A percentile compares a stretch with the other conserved stretches of the same genome.
Conservation (phyloP, 2,113 vertebrate genomes). For the Mesoclemmys tuberculata region DNA sequence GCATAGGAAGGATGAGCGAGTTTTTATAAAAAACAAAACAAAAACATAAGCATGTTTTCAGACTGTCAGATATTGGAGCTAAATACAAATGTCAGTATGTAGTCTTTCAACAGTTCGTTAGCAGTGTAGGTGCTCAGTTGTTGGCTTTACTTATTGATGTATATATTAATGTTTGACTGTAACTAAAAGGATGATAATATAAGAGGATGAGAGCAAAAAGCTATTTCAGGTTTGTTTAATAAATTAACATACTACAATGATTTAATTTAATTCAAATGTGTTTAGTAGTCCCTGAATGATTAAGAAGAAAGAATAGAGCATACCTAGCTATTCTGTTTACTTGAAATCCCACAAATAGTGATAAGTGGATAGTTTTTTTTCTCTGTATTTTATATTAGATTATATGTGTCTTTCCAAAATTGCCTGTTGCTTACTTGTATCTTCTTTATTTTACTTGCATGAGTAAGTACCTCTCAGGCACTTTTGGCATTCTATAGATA, state of each 20-base stretch:
- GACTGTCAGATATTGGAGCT: background rate
- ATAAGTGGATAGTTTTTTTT: background rate
- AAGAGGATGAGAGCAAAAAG: background rate
- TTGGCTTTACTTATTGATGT: background rate
- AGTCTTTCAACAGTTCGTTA: background rate
- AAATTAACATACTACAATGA: background rate
- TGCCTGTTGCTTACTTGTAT: background rate
- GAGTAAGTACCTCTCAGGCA: background rate
- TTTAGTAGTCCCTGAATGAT: background rate
- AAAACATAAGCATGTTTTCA: background rate
- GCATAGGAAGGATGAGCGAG: background rate
- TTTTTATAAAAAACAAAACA: background rate
- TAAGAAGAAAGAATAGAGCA: background rate
- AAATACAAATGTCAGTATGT: background rate
- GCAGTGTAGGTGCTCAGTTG: background rate
- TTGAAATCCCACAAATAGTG: background rate
- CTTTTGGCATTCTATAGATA: background rate
- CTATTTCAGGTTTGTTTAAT: background rate
- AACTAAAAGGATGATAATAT: background rate
- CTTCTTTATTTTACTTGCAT: background rate
- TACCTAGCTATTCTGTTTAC: background rate
- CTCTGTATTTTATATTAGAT: background rate
- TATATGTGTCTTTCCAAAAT: background rate
- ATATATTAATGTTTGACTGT: background rate
- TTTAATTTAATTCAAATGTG: background rate